These are phyloP conservation scores for Aptenodytes patagonicus DNA, from an alignment of 2,113 vertebrate species.

Conservation along the genomic window DNA sequence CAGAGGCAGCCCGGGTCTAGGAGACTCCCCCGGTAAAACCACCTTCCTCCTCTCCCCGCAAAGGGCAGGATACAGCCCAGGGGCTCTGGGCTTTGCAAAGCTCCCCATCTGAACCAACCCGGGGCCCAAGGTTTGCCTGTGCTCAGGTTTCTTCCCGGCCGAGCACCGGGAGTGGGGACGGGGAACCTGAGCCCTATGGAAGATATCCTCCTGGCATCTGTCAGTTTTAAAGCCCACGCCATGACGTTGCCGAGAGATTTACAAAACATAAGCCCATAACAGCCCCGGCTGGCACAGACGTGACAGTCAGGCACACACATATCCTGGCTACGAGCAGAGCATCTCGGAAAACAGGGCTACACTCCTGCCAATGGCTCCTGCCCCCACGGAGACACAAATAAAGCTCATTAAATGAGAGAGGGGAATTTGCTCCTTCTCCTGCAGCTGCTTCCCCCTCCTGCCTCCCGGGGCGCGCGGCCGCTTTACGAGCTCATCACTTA, in stretches of 20 bases:
- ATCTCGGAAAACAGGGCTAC: background rate
- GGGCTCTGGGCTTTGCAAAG: background rate
- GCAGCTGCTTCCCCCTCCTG: background rate
- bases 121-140: fast-evolving
- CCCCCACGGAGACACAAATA: background rate
- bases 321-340: background rate
- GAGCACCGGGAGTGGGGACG: fast-evolving
- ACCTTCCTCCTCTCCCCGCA: background rate
- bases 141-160: background rate
- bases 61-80: background rate
- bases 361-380: background rate
- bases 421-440: background rate
- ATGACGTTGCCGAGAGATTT: background rate
- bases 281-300: background rate
- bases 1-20: background rate
- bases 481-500: background rate
- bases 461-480: fast-evolving
- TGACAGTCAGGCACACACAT: background rate
- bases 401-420: background rate
- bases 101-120: background rate
- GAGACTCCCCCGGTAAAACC: background rate
- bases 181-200: background rate
- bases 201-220: background rate
- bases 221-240: background rate
- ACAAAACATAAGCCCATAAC: background rate